Base-by-base conservation (phyloP, 2,888 invertebrate species). In the Acanthococcus lagerstroemiae region DNA sequence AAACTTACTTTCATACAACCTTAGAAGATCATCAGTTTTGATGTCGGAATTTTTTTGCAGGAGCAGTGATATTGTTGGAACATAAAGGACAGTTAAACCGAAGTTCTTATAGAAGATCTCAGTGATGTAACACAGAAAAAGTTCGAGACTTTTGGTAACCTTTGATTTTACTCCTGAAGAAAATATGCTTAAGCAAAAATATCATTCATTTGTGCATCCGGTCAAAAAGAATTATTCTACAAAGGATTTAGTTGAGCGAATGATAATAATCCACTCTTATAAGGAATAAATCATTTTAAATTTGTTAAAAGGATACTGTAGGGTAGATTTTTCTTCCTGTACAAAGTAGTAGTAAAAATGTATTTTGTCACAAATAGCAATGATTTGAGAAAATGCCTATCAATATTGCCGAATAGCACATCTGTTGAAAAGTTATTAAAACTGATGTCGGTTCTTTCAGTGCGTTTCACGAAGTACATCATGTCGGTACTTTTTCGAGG, bases 381-480 rank as follows among this genome's bases (percentile, higher is more conserved):
- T 19, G 58, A 19, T 26, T 21, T 46, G 12, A 45, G n/a, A 6
- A 22, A n/a, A 25, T 26, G 7, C 25, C 24, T 26, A 17, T 58
- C 58, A 6, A 58, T n/a, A 22, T 46, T 46, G 25, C 58, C 58
- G 25, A 58, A 58, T 45, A 58, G 44, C 12, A 58, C 12, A 3
- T 48, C 12, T n/a, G n/a, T n/a, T n/a, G n/a, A n/a, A n/a, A n/a
- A n/a, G n/a, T n/a, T n/a, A 37, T 7, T 2, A 2, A 37, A 9
- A 15, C 37, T n/a, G 37, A 37, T 37, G 37, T 37, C 37, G 3
- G 37, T n/a, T 37, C 12, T 37, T 3, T 7, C 44, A 24, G 44
- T 6, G 6, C 44, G 44, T 25, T 58, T 58, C 21, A 58, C 46
- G 24, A 45, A 58, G 26, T 58, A 58, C 17, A 24, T 46, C 2